Conservation (phyloP, 1,140 invertebrate species). For the Drosophila setifemur region DNA sequence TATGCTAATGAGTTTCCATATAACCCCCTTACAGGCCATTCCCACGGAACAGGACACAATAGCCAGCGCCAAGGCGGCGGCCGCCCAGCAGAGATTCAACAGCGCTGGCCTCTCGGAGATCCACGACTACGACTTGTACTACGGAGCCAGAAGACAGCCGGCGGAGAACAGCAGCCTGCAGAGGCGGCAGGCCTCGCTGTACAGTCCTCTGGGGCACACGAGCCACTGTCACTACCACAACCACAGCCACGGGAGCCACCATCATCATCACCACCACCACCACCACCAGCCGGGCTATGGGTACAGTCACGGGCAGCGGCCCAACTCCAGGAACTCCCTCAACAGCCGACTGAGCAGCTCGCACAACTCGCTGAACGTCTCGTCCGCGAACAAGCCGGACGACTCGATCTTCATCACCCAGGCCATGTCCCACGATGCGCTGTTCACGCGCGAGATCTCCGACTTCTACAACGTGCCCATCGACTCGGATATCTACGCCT, state of each 20-base stretch:
- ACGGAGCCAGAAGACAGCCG: constrained; percentile 60
- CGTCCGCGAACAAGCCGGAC: constrained; percentile 87
- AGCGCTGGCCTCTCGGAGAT: constrained; percentile 73
- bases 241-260: constrained; percentile 36
- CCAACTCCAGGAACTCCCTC: constrained; percentile 88
- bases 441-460: constrained; percentile 87
- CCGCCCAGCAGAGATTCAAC: constrained; percentile 71
- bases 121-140: constrained; percentile 79
- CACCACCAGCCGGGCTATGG: constrained; percentile 40
- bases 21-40: constrained; percentile 43
- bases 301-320: constrained; percentile 83
- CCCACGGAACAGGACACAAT: constrained; percentile 79
- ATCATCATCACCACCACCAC: constrained; percentile 66
- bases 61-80: constrained; percentile 68
- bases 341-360: constrained; percentile 90
- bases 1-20: too few relatives aligned
- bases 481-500: constrained; percentile 92
- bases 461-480: constrained; percentile 94
- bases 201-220: constrained; percentile 26
- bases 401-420: constrained; percentile 93
- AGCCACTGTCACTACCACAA: constrained; percentile 38
- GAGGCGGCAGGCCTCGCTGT: constrained; percentile 26
- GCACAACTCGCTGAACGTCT: constrained; percentile 90
- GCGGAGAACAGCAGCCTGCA: constrained; percentile 29
- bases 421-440: constrained; percentile 91